Base-by-base conservation (phyloP, 2,888 invertebrate genomes). In the Cosmia pyralina region DNA sequence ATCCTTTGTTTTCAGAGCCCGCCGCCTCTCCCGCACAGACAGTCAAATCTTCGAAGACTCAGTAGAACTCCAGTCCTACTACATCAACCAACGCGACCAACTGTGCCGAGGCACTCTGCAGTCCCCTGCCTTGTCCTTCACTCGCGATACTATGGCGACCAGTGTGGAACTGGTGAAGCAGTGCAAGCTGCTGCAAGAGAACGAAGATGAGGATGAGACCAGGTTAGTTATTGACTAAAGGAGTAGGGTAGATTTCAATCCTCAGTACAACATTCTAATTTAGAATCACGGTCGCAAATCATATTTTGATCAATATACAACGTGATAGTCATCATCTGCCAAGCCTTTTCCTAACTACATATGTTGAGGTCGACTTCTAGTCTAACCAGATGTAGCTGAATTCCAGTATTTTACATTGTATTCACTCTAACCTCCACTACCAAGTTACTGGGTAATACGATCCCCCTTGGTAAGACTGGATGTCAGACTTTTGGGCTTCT, bases 21-120 rank as follows among this genome's bases (percentile, higher is more conserved):
- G 99, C 4, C 97, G 97, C 76, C 96, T 99, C 0, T 98, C 99
- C 0, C 97, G 99, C 19, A 98, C 98, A 0, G 99, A 99, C 95
- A 99, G 99, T 5, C 98, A 98, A 91, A 97, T 99, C 62, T 99
- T 99, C 94, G 99, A 99, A 90, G 99, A 99, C 93, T 98, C 99
- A 0, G 97, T 99, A 48, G 99, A 99, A 88, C 96, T 99, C 67
- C 99, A 99, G 93, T 97, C 98, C 17, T 99, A 97, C 94, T 99
- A 98, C 93, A 98, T 99, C 59, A 97, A 97, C 41, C 98, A 98
- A 80, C 96, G 98, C 0, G 96, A 96, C 86, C 96, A 97, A 83
- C 93, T 98, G 2, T 99, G 99, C 90, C 97, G 97, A 79, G 97
- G 97, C 86, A 96, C 98, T 0, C 95, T 99, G 7, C 97, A 98